A percentile compares a stretch with the other conserved stretches of the same genome.
Conservation (phyloP, 2,888 invertebrate species). For the Sminthurinus aureus region DNA sequence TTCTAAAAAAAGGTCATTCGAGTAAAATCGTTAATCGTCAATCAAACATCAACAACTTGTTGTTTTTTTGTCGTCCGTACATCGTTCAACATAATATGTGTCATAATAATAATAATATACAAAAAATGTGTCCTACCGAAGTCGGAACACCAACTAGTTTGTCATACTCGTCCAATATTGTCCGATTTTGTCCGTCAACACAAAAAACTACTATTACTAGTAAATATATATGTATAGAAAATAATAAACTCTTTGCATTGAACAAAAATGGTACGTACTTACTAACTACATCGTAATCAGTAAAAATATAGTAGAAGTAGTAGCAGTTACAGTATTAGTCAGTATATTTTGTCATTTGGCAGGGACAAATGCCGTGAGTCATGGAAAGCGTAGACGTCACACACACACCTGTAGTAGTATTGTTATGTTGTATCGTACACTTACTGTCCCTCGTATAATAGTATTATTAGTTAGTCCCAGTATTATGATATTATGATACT, state of each 20-base stretch:
- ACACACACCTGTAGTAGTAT: background rate
- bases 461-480: no score
- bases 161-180: background rate
- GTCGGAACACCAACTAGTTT: background rate
- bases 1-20: background rate
- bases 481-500: no score
- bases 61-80: background rate
- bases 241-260: no score
- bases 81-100: background rate
- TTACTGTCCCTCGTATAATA: slow-evolving; percentile 29
- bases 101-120: background rate
- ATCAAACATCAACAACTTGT: background rate
- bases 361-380: slow-evolving; percentile 30
- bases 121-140: background rate
- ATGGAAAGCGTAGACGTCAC: slow-evolving; percentile 40
- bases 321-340: background rate
- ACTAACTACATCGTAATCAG: background rate
- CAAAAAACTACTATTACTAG: background rate
- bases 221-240: background rate
- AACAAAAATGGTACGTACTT: background rate
- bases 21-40: background rate
- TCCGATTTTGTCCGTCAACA: background rate
- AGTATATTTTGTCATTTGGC: background rate
- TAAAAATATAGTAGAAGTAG: background rate
- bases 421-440: slow-evolving; percentile 33